These are phyloP conservation scores for Zaprionus bogoriensis DNA, from an alignment of 2,888 invertebrate genomes.

Conservation along the genomic window DNA sequence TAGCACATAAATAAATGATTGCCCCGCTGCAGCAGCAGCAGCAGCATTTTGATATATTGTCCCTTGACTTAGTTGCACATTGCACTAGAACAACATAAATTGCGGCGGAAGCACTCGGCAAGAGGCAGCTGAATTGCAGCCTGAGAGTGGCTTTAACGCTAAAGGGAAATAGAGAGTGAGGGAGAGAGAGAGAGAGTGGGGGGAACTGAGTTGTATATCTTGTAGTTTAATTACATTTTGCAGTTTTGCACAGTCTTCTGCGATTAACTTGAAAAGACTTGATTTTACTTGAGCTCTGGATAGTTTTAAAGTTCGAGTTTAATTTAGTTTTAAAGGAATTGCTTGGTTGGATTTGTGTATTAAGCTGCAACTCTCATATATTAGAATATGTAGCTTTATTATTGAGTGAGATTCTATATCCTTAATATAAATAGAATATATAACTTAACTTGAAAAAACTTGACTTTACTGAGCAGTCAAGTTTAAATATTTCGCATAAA, in stretches of 20 bases:
- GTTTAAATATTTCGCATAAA: too few species aligned
- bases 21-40: slow-evolving; percentile 4
- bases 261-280: neutral
- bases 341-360: too few species aligned
- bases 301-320: too few species aligned
- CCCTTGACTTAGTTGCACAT: slow-evolving; percentile 24
- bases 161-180: neutral
- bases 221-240: neutral
- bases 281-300: neutral
- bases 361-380: too few species aligned
- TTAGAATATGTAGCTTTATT: too few species aligned
- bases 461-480: too few species aligned
- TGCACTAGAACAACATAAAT: slow-evolving; percentile 28
- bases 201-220: neutral
- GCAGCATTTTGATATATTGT: slow-evolving; percentile 10
- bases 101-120: slow-evolving; percentile 20
- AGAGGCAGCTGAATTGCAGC: slow-evolving; percentile 8
- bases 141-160: slow-evolving; percentile 5
- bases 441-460: too few species aligned
- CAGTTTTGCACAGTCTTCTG: neutral
- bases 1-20: slow-evolving; percentile 17
- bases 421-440: too few species aligned
- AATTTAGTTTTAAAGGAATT: too few species aligned
- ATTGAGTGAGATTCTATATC: too few species aligned
- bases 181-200: neutral